Evolutionary conservation across 2,113 vertebrate genomes (phyloP).

Genomic region (Ibidorhyncha struthersii): DNA sequence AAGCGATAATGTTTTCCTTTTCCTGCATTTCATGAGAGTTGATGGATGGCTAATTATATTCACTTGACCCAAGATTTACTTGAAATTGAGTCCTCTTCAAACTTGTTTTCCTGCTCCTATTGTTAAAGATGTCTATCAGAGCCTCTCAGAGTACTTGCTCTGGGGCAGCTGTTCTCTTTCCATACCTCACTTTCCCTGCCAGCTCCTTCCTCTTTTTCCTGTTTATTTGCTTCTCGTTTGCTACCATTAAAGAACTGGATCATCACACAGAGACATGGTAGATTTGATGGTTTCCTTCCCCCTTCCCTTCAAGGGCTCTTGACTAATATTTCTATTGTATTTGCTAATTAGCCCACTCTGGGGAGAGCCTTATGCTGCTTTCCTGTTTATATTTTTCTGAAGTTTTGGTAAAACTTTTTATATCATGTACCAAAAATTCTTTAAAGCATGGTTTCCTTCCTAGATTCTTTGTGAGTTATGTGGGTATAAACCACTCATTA

Average conservation of each 20-base stretch:
- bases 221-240: constrained; percentile 12
- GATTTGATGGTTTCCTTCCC: neutral
- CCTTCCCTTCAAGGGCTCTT: neutral
- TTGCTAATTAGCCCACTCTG: neutral
- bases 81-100: neutral
- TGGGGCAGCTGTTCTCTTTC: neutral
- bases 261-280: neutral
- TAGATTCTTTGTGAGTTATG: neutral
- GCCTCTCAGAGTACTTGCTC: neutral
- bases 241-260: neutral
- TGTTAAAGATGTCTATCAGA: neutral
- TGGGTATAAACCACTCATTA: neutral
- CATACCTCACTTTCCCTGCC: neutral
- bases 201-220: constrained; percentile 11
- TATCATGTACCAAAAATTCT: neutral
- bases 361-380: neutral
- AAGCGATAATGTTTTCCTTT: neutral
- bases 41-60: neutral
- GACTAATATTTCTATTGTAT: constrained; percentile 11
- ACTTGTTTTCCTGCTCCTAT: neutral
- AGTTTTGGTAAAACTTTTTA: neutral
- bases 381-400: neutral
- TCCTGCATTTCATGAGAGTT: fast-evolving
- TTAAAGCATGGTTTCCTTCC: neutral
- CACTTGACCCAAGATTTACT: neutral